Evolutionary conservation across 2,113 vertebrate genomes (phyloP), one percentile per base, ranked within the genome.

Genomic region (Pithys albifrons): DNA sequence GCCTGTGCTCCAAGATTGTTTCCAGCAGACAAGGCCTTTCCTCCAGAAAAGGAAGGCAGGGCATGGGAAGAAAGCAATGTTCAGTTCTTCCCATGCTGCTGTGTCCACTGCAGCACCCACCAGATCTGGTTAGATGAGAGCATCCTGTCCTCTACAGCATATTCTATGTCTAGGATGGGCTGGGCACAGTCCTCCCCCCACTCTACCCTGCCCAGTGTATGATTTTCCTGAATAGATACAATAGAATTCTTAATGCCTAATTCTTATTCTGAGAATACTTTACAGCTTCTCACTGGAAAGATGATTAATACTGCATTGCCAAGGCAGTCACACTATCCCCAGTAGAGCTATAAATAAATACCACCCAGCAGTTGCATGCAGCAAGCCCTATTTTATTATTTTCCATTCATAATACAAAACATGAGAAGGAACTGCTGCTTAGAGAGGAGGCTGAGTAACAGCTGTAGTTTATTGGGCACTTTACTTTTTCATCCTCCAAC

Each of bases 271-370:
- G 73, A 91, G 59, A 92, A 77, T 88, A 72, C 48, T 89, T 89
- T 72, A 37, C 76, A 86, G 79, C n/a, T 92, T 31, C 78, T 65
- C 2, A 2, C 45, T 96, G 80, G 72, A 84, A 83, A 62, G 93
- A 96, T 92, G 88, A 96, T 94, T 94, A 94, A 95, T 94, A 89
- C 83, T 75, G 79, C 52, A 4, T 96, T 92, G 88, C 83, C 91
- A 73, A 93, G 88, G 90, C 76, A 94, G 93, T 91, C 93, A 94
- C 82, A 84, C 86, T 93, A 81, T 96, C 79, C 76, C 75, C 93
- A 85, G 76, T 0, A 83, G 86, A 93, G 66, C 91, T 96, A 97
- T 96, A 96, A 97, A 95, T 97, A 96, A 94, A 94, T 95, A 91
- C 91, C 91, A 89, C 95, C 76, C 76, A 84, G 91, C 49, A 91